These are phyloP conservation scores for Epinephelus coioides DNA, from an alignment of 2,797 vertebrate genomes.

Conservation along the genomic window DNA sequence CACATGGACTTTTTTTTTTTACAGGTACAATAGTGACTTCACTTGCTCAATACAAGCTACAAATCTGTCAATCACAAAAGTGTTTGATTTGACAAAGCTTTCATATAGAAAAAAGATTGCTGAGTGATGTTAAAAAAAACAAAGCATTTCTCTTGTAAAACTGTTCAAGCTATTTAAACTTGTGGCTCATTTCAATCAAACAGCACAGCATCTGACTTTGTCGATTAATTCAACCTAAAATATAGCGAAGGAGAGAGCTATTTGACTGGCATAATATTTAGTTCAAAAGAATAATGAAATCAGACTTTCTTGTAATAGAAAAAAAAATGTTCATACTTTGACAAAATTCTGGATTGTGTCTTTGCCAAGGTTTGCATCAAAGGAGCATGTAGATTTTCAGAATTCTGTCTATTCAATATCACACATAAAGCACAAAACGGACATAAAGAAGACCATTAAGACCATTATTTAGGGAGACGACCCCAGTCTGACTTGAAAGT, in stretches of 20 bases:
- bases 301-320: slow-evolving; percentile 21
- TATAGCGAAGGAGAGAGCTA: background rate
- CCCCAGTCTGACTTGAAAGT: slow-evolving; percentile 55
- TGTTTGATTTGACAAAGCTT: slow-evolving; percentile 50
- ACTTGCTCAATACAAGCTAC: slow-evolving; percentile 31
- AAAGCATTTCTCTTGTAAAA: slow-evolving; percentile 18
- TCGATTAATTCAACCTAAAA: slow-evolving; percentile 27
- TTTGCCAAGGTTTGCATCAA: slow-evolving; percentile 23
- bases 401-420: slow-evolving; percentile 24
- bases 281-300: slow-evolving; percentile 40
- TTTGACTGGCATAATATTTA: slow-evolving; percentile 32
- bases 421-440: slow-evolving; percentile 38
- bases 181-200: slow-evolving; percentile 40
- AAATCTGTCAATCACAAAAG: slow-evolving; percentile 51
- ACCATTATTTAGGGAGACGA: slow-evolving; percentile 54
- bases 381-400: slow-evolving; percentile 6
- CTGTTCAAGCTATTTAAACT: slow-evolving; percentile 6
- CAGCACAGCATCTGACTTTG: slow-evolving; percentile 28
- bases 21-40: slow-evolving; percentile 31
- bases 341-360: slow-evolving; percentile 11
- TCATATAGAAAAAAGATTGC: slow-evolving; percentile 17
- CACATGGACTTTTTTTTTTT: slow-evolving; percentile 8
- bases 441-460: slow-evolving; percentile 22
- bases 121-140: slow-evolving; percentile 33
- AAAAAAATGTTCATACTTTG: slow-evolving; percentile 22